These are phyloP conservation scores for Nesidiocoris tenuis DNA, from an alignment of 2,888 invertebrate species.

Conservation along the genomic window DNA sequence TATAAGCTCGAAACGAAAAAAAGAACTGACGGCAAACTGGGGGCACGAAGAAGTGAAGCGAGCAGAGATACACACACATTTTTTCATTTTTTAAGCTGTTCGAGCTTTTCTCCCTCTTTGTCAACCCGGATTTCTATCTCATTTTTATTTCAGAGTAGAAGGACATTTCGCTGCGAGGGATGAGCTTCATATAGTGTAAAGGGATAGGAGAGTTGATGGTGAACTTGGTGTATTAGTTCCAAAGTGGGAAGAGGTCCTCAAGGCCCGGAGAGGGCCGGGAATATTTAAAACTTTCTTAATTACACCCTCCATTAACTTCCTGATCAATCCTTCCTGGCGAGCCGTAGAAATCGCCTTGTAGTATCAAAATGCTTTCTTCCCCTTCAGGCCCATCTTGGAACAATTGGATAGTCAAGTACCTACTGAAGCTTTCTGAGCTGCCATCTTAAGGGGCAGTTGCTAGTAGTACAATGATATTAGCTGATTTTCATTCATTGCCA, in stretches of 20 bases:
- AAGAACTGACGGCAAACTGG: not conserved
- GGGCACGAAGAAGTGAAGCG: not conserved
- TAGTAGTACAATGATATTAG: too few relatives aligned
- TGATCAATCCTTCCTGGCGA: constrained; percentile 37
- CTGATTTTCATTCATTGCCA: too few relatives aligned
- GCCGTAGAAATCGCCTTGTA: not conserved
- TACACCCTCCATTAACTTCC: constrained; percentile 47
- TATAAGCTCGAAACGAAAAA: constrained; percentile 11
- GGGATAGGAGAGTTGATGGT: constrained; percentile 24
- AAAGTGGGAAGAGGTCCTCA: constrained; percentile 1
- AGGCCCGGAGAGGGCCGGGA: constrained; percentile 25
- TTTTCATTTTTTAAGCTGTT: not conserved
- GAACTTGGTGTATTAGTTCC: constrained; percentile 43
- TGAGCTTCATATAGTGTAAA: constrained; percentile 21
- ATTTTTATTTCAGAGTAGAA: constrained; percentile 1
- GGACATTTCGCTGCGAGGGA: not conserved
- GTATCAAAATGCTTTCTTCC: too few relatives aligned
- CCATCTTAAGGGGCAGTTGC: too few relatives aligned
- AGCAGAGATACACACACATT: not conserved
- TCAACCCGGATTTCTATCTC: too few relatives aligned
- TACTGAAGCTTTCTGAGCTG: too few relatives aligned
- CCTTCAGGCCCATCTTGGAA: too few relatives aligned
- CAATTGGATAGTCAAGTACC: too few relatives aligned
- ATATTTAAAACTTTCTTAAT: constrained; percentile 48
- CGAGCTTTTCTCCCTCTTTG: constrained; percentile 2